Evolutionary conservation across 2,113 vertebrate genomes (phyloP), one percentile per base, ranked within the genome.

Genomic region (Recurvirostra avosetta): DNA sequence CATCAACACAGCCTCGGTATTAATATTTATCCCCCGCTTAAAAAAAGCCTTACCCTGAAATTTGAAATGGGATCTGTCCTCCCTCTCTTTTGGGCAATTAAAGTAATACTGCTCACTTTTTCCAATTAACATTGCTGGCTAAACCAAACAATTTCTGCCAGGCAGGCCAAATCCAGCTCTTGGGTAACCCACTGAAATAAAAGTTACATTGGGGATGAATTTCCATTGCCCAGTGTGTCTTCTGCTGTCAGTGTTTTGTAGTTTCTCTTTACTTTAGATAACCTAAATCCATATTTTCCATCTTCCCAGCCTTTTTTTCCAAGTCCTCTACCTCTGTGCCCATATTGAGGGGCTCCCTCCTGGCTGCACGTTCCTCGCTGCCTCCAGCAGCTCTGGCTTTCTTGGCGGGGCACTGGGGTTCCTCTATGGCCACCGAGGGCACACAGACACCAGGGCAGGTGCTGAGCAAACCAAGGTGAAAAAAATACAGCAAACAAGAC

Each of bases 1-100:
- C 97, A 98, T 98, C 98, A 98, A 96, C 98, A 97, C 95, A 77
- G 96, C 82, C 96, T 97, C 23, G 30, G 97, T 97, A 97, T 98
- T 98, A 97, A 98, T 97, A 98, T 98, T 98, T 98, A 97, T 97
- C 34, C 71, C 43, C 20, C 61, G 40, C 27, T 29, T 32, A 92
- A 72, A 77, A 95, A 94, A 95, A 73, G 53, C 97, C 90, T 97
- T 96, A 91, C 95, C 95, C 94, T 95, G 90, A 97, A 97, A 98
- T 98, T 96, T 97, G 96, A 94, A 94, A 49, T 91, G 88, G 94
- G 91, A 97, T 92, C 88, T 86, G 66, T 82, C 76, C 80, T 84
- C 83, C 52, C 52, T 83, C 88, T 92, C 88, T 87, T 95, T 87
- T 72, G 70, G 94, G 88, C 61, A 84, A 76, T 95, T 94, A 86